Conservation (phyloP, 1,140 invertebrate genomes). For the honey bee (Apis mellifera) region Amel_HAv3.1 CM009938.2:11852001-11852500, state of each 20-base stretch:
- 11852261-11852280: slow-evolving; percentile 71
- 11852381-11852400: no score
- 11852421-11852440: no score
- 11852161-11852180: slow-evolving; percentile 85
- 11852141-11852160: slow-evolving; percentile 84
- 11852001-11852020: slow-evolving; percentile 82
- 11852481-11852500: no score
- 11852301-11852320: background rate
- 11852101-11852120: slow-evolving; percentile 85
- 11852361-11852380: no score
- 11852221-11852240: slow-evolving; percentile 82
- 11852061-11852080: slow-evolving; percentile 83
- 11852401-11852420: no score
- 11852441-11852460: no score
- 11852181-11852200: slow-evolving; percentile 81
- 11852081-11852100: slow-evolving; percentile 83
- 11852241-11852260: slow-evolving; percentile 81
- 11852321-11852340: background rate
- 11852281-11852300: slow-evolving; percentile 71
- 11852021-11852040: slow-evolving; percentile 85
- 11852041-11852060: slow-evolving; percentile 83
- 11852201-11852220: slow-evolving; percentile 80
- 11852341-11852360: background rate
- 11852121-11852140: slow-evolving; percentile 83
- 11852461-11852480: no score